Evolutionary conservation across 2,797 vertebrate genomes (phyloP).

Genomic region (Luscinia luscinia): DNA sequence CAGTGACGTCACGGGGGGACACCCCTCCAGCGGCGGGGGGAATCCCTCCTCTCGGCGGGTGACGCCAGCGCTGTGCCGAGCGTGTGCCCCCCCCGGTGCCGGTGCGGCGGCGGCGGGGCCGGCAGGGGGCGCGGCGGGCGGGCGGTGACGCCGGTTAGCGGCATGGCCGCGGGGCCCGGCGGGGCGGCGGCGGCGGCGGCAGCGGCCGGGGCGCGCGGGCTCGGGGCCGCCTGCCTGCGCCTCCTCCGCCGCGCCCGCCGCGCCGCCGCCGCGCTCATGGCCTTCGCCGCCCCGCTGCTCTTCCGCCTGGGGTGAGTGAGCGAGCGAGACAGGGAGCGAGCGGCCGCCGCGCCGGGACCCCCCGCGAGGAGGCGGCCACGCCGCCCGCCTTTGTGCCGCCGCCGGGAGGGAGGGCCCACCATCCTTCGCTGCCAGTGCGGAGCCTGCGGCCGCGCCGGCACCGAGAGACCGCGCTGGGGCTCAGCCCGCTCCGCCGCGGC

Average conservation of each 20-base stretch:
- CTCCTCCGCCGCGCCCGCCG: not conserved
- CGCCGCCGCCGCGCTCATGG: constrained; percentile 80
- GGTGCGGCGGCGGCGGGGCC: no score
- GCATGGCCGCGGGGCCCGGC: not conserved
- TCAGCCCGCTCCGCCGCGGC: not conserved
- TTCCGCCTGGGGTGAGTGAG: constrained; percentile 89
- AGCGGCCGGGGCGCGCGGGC: not conserved
- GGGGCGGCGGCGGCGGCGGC: no score
- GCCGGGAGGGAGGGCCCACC: not conserved
- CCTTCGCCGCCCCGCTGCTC: constrained; percentile 87
- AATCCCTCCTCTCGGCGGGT: not conserved
- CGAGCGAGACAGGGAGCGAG: constrained; percentile 38
- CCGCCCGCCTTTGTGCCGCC: constrained; percentile 25
- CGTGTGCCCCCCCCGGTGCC: no score
- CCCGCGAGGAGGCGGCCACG: not conserved
- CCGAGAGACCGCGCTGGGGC: not conserved
- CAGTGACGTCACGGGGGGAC: not conserved
- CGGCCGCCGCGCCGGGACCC: not conserved
- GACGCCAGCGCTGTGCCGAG: not conserved
- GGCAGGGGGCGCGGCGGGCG: not conserved
- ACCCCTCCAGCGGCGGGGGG: not conserved
- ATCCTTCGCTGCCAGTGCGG: not conserved
- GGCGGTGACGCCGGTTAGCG: not conserved
- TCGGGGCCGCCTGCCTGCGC: not conserved
- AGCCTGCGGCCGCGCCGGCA: not conserved